Conservation (phyloP, 2,113 vertebrate genomes). For the Beaufortia kweichowensis region DNA sequence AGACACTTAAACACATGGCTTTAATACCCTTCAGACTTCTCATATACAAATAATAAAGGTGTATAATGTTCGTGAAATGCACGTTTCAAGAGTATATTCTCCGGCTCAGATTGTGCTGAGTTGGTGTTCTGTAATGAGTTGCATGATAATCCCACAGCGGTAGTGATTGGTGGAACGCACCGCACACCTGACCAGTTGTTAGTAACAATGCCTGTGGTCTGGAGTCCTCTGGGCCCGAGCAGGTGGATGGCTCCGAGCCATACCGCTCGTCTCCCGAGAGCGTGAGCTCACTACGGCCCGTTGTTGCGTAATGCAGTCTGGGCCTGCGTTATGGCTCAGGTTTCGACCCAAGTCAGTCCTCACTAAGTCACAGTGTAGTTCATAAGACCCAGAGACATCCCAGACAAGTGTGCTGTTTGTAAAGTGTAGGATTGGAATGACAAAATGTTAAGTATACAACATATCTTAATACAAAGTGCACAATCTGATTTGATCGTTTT, state of each 20-base stretch:
- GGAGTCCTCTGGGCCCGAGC: constrained; percentile 42
- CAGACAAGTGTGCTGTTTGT: too few relatives aligned
- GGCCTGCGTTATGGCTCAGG: background rate
- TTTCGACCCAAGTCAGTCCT: constrained; percentile 23
- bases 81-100: constrained; percentile 5
- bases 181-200: constrained; percentile 51
- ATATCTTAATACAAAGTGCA: too few relatives aligned
- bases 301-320: constrained; percentile 44
- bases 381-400: background rate
- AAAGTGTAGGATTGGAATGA: too few relatives aligned
- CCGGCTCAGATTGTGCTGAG: constrained; percentile 17
- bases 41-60: background rate
- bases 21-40: background rate
- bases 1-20: background rate
- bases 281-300: constrained; percentile 31
- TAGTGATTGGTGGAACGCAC: constrained; percentile 13
- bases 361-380: background rate
- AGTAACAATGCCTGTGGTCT: constrained; percentile 31
- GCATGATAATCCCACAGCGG: background rate
- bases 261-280: constrained; percentile 13
- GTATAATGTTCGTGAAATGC: too few relatives aligned
- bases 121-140: constrained; percentile 14
- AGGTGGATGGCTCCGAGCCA: constrained; percentile 53
- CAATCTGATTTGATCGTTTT: too few relatives aligned
- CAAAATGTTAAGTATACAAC: too few relatives aligned